Evolutionary conservation across 2,888 invertebrate species (phyloP).

Genomic region (Noctua janthe): DNA sequence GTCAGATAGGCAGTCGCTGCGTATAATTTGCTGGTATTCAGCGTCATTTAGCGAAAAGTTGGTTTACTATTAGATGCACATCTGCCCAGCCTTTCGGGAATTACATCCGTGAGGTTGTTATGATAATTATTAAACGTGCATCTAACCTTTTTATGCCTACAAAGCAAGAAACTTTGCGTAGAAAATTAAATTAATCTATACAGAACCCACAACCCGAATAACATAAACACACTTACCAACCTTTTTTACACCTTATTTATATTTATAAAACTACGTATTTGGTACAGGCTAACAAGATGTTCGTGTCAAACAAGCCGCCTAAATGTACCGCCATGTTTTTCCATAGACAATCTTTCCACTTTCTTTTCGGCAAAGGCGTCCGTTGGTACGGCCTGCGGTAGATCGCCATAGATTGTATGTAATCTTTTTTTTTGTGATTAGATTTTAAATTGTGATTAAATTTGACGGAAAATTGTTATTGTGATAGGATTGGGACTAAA

Average conservation of each 20-base stretch:
- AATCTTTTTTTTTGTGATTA: conserved; percentile 64
- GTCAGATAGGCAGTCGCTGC: background rate
- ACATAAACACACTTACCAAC: conserved; percentile 35
- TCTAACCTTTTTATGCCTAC: too few species aligned
- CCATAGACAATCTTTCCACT: conserved; percentile 78
- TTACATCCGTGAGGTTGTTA: background rate
- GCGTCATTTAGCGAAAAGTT: background rate
- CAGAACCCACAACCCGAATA: conserved; percentile 51
- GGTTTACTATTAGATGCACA: background rate
- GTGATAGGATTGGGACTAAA: conserved; percentile 49
- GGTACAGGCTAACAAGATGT: conserved; percentile 88
- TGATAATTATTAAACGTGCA: too few species aligned
- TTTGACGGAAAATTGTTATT: conserved; percentile 67
- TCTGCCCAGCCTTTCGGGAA: background rate
- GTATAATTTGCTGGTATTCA: background rate
- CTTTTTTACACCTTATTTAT: conserved; percentile 82
- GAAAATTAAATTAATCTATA: conserved; percentile 1
- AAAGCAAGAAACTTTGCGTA: background rate
- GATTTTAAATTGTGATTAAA: conserved; percentile 67
- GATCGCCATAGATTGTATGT: conserved; percentile 65
- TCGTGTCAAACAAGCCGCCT: conserved; percentile 83
- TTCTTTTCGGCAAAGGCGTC: conserved; percentile 74
- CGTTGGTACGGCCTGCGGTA: conserved; percentile 69
- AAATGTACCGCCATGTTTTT: conserved; percentile 71
- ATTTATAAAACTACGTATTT: conserved; percentile 88